Evolutionary conservation across 2,888 invertebrate species (phyloP).

Genomic region (Conomelus anceps): DNA sequence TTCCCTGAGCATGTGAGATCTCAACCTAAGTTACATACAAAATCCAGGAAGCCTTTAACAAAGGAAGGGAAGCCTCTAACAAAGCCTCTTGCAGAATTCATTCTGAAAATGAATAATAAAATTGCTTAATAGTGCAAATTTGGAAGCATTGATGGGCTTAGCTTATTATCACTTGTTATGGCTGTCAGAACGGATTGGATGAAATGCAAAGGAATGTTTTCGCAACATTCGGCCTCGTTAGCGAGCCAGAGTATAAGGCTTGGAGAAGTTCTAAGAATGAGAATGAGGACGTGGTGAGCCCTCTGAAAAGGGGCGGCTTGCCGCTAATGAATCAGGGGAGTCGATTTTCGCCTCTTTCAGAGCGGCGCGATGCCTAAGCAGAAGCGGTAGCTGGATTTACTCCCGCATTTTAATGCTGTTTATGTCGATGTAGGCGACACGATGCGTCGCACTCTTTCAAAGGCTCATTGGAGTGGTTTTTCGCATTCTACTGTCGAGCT

Average conservation of each 20-base stretch:
- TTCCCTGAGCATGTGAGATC: no score
- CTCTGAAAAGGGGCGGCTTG: background rate
- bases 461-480: constrained; percentile 5
- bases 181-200: background rate
- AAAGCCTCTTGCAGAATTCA: no score
- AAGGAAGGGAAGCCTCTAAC: no score
- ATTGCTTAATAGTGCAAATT: no score
- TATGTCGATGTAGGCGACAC: background rate
- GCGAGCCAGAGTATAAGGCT: no score
- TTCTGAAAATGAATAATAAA: background rate
- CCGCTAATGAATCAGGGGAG: background rate
- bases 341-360: background rate
- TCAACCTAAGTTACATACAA: no score
- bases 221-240: background rate
- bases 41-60: background rate
- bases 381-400: background rate
- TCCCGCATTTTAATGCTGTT: background rate
- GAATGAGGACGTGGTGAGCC: background rate
- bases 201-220: background rate
- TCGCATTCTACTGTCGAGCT: background rate
- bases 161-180: background rate
- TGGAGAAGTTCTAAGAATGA: no score
- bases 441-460: no score
- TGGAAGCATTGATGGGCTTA: background rate
- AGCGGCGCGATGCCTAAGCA: background rate